These are phyloP conservation scores for Dolomedes plantarius DNA, from an alignment of 2,888 invertebrate species.

Conservation along the genomic window DNA sequence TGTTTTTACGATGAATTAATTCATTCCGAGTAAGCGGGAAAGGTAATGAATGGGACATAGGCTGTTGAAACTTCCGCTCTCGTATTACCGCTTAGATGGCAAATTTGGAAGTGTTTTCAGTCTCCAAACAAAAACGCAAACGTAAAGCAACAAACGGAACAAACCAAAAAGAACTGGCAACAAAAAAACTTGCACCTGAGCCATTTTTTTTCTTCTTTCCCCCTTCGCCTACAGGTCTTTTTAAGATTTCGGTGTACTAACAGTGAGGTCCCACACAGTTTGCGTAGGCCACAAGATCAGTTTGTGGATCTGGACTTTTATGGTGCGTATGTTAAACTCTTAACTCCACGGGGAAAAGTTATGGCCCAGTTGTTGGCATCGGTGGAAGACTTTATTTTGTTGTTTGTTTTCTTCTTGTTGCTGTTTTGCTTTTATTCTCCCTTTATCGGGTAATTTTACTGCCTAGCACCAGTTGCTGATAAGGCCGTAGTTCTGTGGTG, in stretches of 20 bases:
- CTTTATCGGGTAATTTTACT: neutral
- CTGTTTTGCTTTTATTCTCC: neutral
- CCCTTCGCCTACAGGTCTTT: slow-evolving; percentile 25
- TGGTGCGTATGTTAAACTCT: slow-evolving; percentile 22
- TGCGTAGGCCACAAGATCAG: slow-evolving; percentile 36
- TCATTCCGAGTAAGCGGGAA: too few species aligned
- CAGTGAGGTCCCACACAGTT: slow-evolving; percentile 38
- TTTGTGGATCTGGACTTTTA: slow-evolving; percentile 37
- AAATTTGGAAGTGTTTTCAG: too few species aligned
- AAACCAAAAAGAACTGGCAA: too few species aligned
- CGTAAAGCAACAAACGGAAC: neutral
- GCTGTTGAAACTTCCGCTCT: too few species aligned
- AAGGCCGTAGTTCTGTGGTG: neutral
- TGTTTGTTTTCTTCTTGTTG: too few species aligned
- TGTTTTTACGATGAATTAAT: too few species aligned
- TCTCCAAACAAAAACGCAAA: too few species aligned
- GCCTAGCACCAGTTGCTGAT: neutral
- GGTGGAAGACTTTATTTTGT: too few species aligned
- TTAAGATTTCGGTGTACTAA: slow-evolving; percentile 41
- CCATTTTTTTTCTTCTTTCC: slow-evolving; percentile 25
- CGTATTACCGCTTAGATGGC: too few species aligned
- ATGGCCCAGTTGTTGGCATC: neutral
- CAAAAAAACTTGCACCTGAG: slow-evolving; percentile 13
- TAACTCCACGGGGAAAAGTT: neutral
- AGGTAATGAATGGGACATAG: too few species aligned